Evolutionary conservation across 2,113 vertebrate genomes (phyloP).

Genomic region (Gadus chalcogrammus): DNA sequence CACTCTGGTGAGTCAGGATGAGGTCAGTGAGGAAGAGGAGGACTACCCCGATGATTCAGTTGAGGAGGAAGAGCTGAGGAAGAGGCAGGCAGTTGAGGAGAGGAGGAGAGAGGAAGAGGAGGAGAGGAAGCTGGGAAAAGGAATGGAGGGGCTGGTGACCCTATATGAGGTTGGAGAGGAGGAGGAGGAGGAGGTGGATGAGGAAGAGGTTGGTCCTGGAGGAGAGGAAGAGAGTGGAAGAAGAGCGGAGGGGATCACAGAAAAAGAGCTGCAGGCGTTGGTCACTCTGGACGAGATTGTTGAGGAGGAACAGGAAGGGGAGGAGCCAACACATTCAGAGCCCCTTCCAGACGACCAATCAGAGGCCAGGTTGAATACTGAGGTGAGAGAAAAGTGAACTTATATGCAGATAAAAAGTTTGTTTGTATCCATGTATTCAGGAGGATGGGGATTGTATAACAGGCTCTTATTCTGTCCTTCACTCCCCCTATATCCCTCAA

Average conservation of each 20-base stretch:
- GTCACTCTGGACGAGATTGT: conserved; percentile 61
- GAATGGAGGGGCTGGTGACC: conserved; percentile 25
- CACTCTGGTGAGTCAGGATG: conserved; percentile 78
- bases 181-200: too few species aligned
- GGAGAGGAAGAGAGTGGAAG: conserved; percentile 5
- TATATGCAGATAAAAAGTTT: too few species aligned
- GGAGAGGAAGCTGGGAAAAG: conserved; percentile 14
- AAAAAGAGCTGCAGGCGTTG: conserved; percentile 49
- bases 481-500: neutral
- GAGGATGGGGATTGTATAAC: too few species aligned
- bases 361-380: conserved; percentile 2
- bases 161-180: conserved; percentile 21
- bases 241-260: neutral
- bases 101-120: conserved; percentile 15
- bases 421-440: too few species aligned
- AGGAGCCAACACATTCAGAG: neutral
- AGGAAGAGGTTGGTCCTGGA: neutral
- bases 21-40: conserved; percentile 85
- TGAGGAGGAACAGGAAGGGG: conserved; percentile 72
- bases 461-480: neutral
- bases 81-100: conserved; percentile 16
- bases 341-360: conserved; percentile 37
- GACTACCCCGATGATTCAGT: conserved; percentile 76
- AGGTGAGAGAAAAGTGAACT: too few species aligned
- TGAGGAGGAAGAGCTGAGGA: conserved; percentile 67